These are phyloP conservation scores for Ptyas mucosa DNA, from an alignment of 2,113 vertebrate species.

Conservation along the genomic window DNA sequence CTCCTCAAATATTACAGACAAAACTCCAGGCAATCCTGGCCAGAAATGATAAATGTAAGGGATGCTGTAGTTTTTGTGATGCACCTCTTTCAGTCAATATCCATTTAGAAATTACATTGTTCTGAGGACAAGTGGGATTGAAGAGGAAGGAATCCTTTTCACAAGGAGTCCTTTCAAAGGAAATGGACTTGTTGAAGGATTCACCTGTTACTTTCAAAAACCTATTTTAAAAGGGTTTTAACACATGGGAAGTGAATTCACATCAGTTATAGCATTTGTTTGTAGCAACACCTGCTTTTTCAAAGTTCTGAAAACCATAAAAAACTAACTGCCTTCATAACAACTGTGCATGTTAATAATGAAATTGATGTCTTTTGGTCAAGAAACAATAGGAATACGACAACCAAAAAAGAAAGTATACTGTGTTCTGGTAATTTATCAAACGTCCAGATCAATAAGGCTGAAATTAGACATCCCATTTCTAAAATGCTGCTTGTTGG, in stretches of 20 bases:
- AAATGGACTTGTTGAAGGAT: background rate
- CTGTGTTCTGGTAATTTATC: background rate
- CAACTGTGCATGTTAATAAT: background rate
- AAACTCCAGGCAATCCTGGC: background rate
- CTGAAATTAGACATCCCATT: background rate
- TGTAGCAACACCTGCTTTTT: background rate
- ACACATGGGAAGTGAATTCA: background rate
- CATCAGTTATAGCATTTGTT: background rate
- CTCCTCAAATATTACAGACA: background rate
- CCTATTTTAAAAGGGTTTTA: background rate
- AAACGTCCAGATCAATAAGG: background rate
- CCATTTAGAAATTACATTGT: background rate
- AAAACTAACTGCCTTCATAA: background rate
- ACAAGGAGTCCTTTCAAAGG: background rate
- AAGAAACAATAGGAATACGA: background rate
- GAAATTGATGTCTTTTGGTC: background rate
- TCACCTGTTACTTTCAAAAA: background rate
- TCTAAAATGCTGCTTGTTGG: background rate
- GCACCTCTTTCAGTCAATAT: background rate
- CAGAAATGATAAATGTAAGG: background rate
- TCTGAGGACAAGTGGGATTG: background rate
- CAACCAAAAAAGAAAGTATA: background rate
- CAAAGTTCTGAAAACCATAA: background rate
- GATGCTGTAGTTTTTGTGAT: background rate
- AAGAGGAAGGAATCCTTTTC: too few relatives aligned